Evolutionary conservation across 2,113 vertebrate genomes (phyloP).

Genomic region (Hystrix cristata): DNA sequence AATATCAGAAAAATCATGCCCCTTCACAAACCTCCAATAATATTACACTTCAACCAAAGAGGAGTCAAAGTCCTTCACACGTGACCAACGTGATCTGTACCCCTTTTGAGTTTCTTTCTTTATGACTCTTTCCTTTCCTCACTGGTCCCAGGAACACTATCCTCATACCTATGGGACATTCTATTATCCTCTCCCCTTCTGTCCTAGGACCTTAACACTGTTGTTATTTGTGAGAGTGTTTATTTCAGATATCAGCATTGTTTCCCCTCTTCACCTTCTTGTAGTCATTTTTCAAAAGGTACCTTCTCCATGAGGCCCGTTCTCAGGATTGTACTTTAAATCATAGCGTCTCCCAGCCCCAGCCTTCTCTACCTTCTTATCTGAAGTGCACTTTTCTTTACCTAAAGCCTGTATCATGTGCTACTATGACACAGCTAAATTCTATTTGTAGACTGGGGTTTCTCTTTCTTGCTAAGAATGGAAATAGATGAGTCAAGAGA

Average conservation of each 20-base stretch:
- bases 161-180: background rate
- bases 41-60: background rate
- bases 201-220: accelerated
- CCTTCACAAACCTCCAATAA: background rate
- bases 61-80: background rate
- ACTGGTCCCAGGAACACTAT: background rate
- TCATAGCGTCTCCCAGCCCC: background rate
- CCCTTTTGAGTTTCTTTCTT: background rate
- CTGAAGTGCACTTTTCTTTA: background rate
- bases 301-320: accelerated
- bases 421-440: background rate
- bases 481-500: background rate
- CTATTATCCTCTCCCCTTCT: background rate
- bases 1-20: background rate
- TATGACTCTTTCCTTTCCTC: background rate
- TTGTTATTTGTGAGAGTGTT: background rate
- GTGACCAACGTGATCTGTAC: background rate
- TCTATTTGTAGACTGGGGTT: background rate
- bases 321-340: background rate
- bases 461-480: background rate
- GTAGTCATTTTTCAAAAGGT: background rate
- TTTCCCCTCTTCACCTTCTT: background rate
- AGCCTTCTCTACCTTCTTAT: background rate
- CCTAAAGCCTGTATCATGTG: background rate
- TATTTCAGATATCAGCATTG: background rate